Evolutionary conservation across 2,888 invertebrate genomes (phyloP).

Genomic region (Drosophila setosimentum): DNA sequence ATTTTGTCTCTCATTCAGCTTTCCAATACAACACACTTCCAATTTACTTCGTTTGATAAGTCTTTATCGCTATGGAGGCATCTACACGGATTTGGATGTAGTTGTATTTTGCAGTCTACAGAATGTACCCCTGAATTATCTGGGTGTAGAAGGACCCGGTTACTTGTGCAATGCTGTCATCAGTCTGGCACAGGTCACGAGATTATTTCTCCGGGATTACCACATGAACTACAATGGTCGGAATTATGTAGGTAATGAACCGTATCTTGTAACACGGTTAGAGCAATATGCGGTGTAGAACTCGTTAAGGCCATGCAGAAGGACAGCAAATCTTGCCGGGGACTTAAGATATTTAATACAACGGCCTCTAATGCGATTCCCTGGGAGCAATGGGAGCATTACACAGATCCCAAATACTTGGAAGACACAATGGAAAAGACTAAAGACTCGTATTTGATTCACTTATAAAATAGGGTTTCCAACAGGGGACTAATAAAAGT

Average conservation of each 20-base stretch:
- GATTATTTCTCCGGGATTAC: slow-evolving; percentile 86
- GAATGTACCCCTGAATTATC: slow-evolving; percentile 44
- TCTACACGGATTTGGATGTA: slow-evolving; percentile 91
- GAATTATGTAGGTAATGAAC: slow-evolving; percentile 86
- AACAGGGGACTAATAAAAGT: slow-evolving; percentile 58
- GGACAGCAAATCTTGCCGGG: slow-evolving; percentile 86
- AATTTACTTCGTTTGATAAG: slow-evolving; percentile 83
- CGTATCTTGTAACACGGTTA: slow-evolving; percentile 88
- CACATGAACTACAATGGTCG: slow-evolving; percentile 86
- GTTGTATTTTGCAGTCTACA: slow-evolving; percentile 87
- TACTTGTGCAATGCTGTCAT: slow-evolving; percentile 88
- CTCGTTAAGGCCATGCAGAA: slow-evolving; percentile 86
- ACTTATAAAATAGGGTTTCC: slow-evolving; percentile 83
- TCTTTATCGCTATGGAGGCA: slow-evolving; percentile 91
- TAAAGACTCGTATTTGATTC: slow-evolving; percentile 74
- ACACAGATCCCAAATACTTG: slow-evolving; percentile 86
- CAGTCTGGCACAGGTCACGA: slow-evolving; percentile 88
- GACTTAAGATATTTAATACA: slow-evolving; percentile 88
- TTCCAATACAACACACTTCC: slow-evolving; percentile 73
- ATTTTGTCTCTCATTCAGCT: not conserved
- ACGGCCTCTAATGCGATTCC: slow-evolving; percentile 88
- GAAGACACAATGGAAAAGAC: slow-evolving; percentile 79
- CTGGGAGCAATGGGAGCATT: slow-evolving; percentile 87
- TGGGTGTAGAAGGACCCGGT: slow-evolving; percentile 86
- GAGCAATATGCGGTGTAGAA: slow-evolving; percentile 86